These are phyloP conservation scores for Microchrysa polita DNA, from an alignment of 2,888 invertebrate species.

Conservation along the genomic window DNA sequence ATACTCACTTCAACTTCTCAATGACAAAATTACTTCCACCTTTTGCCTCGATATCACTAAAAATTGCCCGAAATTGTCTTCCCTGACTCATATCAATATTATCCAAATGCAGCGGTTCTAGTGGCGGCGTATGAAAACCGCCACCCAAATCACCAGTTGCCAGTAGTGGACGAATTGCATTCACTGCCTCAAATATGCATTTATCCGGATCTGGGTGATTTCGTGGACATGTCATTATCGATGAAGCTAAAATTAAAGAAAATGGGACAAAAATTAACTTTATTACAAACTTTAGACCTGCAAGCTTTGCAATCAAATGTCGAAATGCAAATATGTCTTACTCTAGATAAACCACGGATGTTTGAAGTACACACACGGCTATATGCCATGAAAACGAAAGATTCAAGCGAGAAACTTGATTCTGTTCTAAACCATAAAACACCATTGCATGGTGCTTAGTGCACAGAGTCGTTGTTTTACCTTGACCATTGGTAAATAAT, in stretches of 20 bases:
- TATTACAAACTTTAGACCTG: not conserved
- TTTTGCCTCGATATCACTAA: slow-evolving; percentile 59
- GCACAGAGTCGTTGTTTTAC: not conserved
- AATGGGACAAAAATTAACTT: not conserved
- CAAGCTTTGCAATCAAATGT: not conserved
- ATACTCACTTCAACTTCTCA: slow-evolving; percentile 59
- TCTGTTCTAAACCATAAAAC: too few relatives aligned
- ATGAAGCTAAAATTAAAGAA: slow-evolving; percentile 57
- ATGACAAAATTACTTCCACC: slow-evolving; percentile 64
- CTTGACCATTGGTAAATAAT: not conserved
- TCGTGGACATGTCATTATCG: slow-evolving; percentile 61
- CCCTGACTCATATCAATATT: slow-evolving; percentile 61
- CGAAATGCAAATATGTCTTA: not conserved
- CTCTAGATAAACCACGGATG: too few relatives aligned
- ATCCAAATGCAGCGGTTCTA: slow-evolving; percentile 61
- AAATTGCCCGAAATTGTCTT: slow-evolving; percentile 61
- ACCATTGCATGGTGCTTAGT: too few relatives aligned
- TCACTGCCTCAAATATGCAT: slow-evolving; percentile 61
- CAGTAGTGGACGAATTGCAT: slow-evolving; percentile 58
- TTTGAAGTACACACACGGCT: not conserved
- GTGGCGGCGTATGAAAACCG: slow-evolving; percentile 60
- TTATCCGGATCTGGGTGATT: slow-evolving; percentile 60
- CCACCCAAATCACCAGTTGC: slow-evolving; percentile 62
- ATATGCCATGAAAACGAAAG: slow-evolving; percentile 26
- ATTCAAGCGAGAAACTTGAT: slow-evolving; percentile 30